A percentile compares a stretch with the other conserved stretches of the same genome.
Conservation (phyloP, 1,140 invertebrate species). For the Calephelis virginiensis region DNA sequence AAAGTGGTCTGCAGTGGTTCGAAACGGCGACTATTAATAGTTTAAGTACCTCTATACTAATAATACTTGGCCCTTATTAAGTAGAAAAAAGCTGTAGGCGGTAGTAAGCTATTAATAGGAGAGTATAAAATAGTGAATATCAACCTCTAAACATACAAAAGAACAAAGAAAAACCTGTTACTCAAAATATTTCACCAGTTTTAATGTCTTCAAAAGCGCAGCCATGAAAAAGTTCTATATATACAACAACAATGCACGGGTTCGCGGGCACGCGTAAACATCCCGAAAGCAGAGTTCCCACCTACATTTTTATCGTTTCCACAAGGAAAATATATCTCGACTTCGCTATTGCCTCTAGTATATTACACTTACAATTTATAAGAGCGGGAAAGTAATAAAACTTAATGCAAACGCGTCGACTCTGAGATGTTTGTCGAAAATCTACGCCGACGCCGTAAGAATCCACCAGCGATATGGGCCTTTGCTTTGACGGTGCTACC, state of each 20-base stretch:
- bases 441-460: slow-evolving; percentile 43
- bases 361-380: slow-evolving; percentile 67
- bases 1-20: too few relatives aligned
- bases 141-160: neutral
- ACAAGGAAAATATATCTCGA: slow-evolving; percentile 51
- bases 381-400: slow-evolving; percentile 66
- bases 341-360: slow-evolving; percentile 38
- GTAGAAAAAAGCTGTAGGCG: too few relatives aligned
- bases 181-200: neutral
- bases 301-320: slow-evolving; percentile 51
- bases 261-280: slow-evolving; percentile 39
- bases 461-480: slow-evolving; percentile 40
- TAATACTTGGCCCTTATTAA: too few relatives aligned
- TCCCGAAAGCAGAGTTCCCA: slow-evolving; percentile 29
- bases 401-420: slow-evolving; percentile 64
- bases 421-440: slow-evolving; percentile 59
- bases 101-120: too few relatives aligned
- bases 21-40: too few relatives aligned
- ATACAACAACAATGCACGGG: slow-evolving; percentile 4
- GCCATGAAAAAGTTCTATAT: slow-evolving; percentile 8
- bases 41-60: too few relatives aligned
- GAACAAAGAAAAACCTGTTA: neutral
- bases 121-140: too few relatives aligned
- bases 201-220: slow-evolving; percentile 13
- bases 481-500: slow-evolving; percentile 15